Conservation (phyloP, 64 coral and sea anemone genomes). For the Actinia tenebrosa region DNA sequence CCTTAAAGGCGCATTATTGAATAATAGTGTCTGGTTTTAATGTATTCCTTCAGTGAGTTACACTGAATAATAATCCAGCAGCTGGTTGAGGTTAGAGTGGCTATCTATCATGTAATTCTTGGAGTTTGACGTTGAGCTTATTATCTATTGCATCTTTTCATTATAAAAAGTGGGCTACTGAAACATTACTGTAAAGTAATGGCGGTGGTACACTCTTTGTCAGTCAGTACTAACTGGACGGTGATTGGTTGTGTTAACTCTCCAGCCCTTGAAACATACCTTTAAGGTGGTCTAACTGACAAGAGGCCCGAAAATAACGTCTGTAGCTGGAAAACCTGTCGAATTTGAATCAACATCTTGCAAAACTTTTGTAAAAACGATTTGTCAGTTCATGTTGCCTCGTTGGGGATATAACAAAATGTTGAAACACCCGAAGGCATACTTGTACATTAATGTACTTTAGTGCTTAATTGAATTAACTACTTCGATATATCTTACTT, state of each 20-base stretch:
- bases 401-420: not conserved
- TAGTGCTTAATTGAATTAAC: not conserved
- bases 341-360: not conserved
- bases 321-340: constrained; percentile 7
- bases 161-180: not conserved
- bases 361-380: not conserved
- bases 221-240: not conserved
- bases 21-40: not conserved
- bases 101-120: not conserved
- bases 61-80: not conserved
- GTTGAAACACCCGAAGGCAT: not conserved
- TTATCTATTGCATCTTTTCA: not conserved
- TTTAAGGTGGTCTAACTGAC: not conserved
- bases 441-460: not conserved
- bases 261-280: not conserved
- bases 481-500: not conserved
- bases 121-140: not conserved
- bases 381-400: not conserved
- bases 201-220: not conserved
- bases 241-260: not conserved
- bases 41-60: not conserved
- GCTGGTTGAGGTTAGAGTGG: not conserved
- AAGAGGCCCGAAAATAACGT: not conserved
- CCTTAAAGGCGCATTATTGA: not conserved
- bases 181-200: not conserved